Base-by-base conservation (phyloP, 1,140 invertebrate species). In the Zaprionus capensis region DNA sequence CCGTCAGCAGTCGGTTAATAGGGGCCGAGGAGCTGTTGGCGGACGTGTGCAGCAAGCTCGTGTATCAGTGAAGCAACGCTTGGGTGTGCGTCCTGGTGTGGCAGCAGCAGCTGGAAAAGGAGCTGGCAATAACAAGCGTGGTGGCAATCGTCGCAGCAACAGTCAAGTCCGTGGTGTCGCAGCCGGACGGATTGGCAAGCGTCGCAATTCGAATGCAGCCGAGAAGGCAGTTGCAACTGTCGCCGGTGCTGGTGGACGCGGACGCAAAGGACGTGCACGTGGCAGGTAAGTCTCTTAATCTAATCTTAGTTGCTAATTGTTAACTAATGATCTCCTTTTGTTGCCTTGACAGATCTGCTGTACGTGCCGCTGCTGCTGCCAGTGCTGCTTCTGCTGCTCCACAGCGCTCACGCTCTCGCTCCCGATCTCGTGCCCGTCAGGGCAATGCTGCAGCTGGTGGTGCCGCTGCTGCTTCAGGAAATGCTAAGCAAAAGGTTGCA, bases 41-140 rank as follows among this genome's bases (percentile, higher is more conserved):
- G 34, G 31, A 12, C 56, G 61, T 20, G 17, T 38, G 36, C 26
- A 57, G 31, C 26, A 57, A 31, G 58, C 41, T n/a, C 78, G 82
- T 59, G 68, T 92, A 15, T 91, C 91, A 15, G 80, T 92, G 5
- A 92, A 92, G 69, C 81, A 91, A 15, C 91, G 91, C 5, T 58
- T 92, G 49, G 91, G 91, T 12, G 71, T 79, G 53, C 91, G 91
- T 58, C 64, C 82, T 1, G 91, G 91, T 28, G 63, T 57, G 51
- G 55, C 64, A 31, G 58, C 59, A 46, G 26, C 36, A 59, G 57
- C 41, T 20, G 68, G 31, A 44, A 58, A 58, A 68, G 61, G 36
- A 62, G 56, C 59, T 36, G 61, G 58, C 3, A 36, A 17, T 11
- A 65, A 20, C 11, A 44, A 66, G 24, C 77, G 58, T 2, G 73